Conservation (phyloP, 2,797 vertebrate species). For the Notolabrus celidotus region DNA sequence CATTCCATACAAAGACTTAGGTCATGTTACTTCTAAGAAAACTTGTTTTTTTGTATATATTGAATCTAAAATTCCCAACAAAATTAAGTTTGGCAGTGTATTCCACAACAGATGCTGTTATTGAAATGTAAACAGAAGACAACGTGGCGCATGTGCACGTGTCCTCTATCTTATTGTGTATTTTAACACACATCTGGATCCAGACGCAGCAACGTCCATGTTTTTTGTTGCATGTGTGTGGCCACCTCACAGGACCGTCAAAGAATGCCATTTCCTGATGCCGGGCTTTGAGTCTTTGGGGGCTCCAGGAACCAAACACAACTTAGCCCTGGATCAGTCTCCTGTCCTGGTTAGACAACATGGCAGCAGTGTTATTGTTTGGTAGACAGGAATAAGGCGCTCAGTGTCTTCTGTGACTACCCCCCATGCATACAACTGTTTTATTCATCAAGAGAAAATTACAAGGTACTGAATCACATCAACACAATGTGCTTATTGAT, state of each 20-base stretch:
- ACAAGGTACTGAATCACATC: conserved; percentile 75
- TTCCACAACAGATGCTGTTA: too few relatives aligned
- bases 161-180: neutral
- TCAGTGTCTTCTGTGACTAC: conserved; percentile 37
- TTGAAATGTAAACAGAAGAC: too few relatives aligned
- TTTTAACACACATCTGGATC: neutral
- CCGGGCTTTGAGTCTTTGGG: conserved; percentile 27
- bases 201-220: neutral
- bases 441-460: conserved; percentile 74
- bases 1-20: too few relatives aligned
- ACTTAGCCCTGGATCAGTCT: conserved; percentile 42
- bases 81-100: too few relatives aligned
- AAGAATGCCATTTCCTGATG: conserved; percentile 46
- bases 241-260: conserved; percentile 12
- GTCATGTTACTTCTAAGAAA: too few relatives aligned
- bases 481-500: conserved; percentile 70
- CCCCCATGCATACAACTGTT: conserved; percentile 46
- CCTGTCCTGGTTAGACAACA: conserved; percentile 49
- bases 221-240: conserved; percentile 23
- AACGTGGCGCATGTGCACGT: too few relatives aligned
- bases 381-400: conserved; percentile 44
- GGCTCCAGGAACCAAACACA: conserved; percentile 44
- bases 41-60: too few relatives aligned
- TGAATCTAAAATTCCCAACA: too few relatives aligned
- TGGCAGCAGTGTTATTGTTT: conserved; percentile 57